Percentiles rank a stretch among this genome's conserved stretches.
phyloP scores from a whole-genome alignment of 2,113 vertebrate species.

The Chlamydotis undulata region DNA sequence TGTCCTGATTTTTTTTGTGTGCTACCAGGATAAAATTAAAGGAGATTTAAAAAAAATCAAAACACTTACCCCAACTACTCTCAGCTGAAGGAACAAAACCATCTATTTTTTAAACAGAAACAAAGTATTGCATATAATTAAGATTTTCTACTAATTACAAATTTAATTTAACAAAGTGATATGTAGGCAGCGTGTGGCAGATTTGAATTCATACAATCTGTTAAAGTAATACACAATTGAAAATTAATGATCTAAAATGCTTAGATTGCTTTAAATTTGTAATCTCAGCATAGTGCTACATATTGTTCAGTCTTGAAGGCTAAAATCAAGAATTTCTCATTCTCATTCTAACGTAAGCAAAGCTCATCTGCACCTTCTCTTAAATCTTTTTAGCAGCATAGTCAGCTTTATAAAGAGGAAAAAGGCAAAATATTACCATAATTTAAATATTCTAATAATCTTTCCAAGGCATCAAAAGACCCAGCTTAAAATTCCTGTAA shows the following conservation, averaged over 20 bases:
- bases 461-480: slow-evolving; percentile 67
- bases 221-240: slow-evolving; percentile 59
- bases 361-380: slow-evolving; percentile 57
- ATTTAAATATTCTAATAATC: slow-evolving; percentile 74
- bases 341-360: slow-evolving; percentile 41
- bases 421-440: slow-evolving; percentile 67
- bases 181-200: slow-evolving; percentile 69
- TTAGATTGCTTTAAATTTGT: slow-evolving; percentile 29
- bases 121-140: slow-evolving; percentile 27
- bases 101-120: slow-evolving; percentile 15
- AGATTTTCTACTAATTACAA: slow-evolving; percentile 51
- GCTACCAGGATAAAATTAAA: slow-evolving; percentile 31
- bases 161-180: slow-evolving; percentile 66
- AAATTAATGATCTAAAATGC: slow-evolving; percentile 52
- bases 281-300: slow-evolving; percentile 46
- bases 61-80: neutral
- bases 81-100: slow-evolving; percentile 25
- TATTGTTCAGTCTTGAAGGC: slow-evolving; percentile 11
- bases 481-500: slow-evolving; percentile 49
- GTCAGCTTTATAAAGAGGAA: slow-evolving; percentile 67
- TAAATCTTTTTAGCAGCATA: slow-evolving; percentile 73
- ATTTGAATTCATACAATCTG: slow-evolving; percentile 56
- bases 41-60: neutral
- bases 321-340: slow-evolving; percentile 51
- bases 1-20: neutral